Percentiles rank a stretch among this genome's conserved stretches.
Evolutionary conservation across 2,797 vertebrate species (phyloP).

Genomic region (Mionectes olivaceus): DNA sequence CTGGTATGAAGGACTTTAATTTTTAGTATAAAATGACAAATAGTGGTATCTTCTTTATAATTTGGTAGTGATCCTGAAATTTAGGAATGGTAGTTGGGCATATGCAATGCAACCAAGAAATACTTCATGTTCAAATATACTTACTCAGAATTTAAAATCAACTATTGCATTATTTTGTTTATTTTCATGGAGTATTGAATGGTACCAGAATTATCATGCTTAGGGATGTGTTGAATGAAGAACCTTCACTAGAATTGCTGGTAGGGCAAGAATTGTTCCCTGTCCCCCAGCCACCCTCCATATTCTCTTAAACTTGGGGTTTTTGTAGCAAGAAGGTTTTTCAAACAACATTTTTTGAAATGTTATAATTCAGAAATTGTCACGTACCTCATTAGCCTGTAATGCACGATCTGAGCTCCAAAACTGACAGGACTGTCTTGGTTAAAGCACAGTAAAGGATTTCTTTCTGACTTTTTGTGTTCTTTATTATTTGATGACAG

Average conservation of each 20-base stretch:
- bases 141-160: background rate
- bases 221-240: background rate
- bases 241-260: background rate
- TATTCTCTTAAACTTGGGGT: background rate
- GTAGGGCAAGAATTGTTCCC: background rate
- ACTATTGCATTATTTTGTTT: background rate
- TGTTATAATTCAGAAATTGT: background rate
- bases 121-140: background rate
- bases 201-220: fast-evolving
- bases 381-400: background rate
- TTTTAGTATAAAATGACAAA: background rate
- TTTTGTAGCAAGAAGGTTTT: background rate
- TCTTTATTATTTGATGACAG: slow-evolving; percentile 32
- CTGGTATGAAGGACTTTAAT: background rate
- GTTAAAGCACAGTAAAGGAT: background rate
- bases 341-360: background rate
- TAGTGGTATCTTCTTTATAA: background rate
- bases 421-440: background rate
- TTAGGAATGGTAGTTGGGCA: background rate
- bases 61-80: background rate
- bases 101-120: background rate
- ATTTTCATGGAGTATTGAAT: background rate
- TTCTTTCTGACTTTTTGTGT: background rate
- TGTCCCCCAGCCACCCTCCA: fast-evolving
- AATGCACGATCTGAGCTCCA: background rate